phyloP scores from a whole-genome alignment of 35 echinoderm and acorn worm species.

The Anneissia japonica region DNA sequence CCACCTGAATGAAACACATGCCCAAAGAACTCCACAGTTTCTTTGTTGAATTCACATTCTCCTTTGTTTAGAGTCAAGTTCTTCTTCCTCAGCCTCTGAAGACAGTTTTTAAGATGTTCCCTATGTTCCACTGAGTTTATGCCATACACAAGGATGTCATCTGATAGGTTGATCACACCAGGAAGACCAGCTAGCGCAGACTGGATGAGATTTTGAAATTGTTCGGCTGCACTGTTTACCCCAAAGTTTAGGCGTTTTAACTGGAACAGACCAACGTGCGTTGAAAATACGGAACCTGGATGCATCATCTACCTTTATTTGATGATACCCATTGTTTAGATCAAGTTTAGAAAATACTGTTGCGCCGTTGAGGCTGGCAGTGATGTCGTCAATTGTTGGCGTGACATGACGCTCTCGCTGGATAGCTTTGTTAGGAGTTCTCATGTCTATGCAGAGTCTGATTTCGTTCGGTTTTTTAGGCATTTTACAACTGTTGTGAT shows the following conservation, averaged over 20 bases:
- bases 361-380: constrained; percentile 31
- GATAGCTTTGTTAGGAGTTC: constrained; percentile 22
- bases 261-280: constrained; percentile 54
- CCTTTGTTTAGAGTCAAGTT: constrained; percentile 54
- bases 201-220: constrained; percentile 63
- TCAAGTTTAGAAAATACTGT: constrained; percentile 26
- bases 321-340: constrained; percentile 48
- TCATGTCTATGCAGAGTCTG: constrained; percentile 45
- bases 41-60: constrained; percentile 46
- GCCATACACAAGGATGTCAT: constrained; percentile 46
- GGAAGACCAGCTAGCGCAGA: constrained; percentile 16
- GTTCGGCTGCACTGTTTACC: constrained; percentile 55
- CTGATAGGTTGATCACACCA: constrained; percentile 59
- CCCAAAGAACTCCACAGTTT: constrained; percentile 51
- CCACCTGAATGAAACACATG: constrained; percentile 3
- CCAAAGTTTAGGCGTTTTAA: constrained; percentile 61
- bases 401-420: constrained; percentile 31
- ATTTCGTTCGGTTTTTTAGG: constrained; percentile 31
- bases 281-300: constrained; percentile 59
- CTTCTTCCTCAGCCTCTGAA: constrained; percentile 39
- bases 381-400: constrained; percentile 41
- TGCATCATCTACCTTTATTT: constrained; percentile 48
- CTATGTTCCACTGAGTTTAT: constrained; percentile 13
- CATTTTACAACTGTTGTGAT: constrained; percentile 34
- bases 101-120: not conserved